Percentiles rank a stretch among this genome's conserved stretches.
phyloP scores from a whole-genome alignment of 2,113 vertebrate genomes.

The Eublepharis macularius region DNA sequence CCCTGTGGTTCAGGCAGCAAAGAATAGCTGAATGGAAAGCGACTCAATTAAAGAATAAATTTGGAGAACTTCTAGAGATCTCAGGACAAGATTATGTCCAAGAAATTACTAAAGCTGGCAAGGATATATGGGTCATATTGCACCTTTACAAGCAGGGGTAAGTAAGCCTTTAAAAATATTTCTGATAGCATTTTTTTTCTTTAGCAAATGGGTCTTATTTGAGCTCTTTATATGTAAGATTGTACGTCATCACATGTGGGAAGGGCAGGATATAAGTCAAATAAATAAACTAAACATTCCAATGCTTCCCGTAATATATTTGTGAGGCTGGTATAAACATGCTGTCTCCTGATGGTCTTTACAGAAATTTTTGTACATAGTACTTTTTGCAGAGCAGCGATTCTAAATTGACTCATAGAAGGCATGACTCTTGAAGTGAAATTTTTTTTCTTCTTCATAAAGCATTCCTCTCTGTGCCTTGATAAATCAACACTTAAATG shows the following conservation, averaged over 20 bases:
- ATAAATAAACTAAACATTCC: background rate
- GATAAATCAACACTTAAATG: slow-evolving; percentile 90
- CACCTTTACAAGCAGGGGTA: slow-evolving; percentile 98
- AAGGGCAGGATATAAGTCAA: too few species aligned
- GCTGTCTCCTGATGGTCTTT: background rate
- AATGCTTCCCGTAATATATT: background rate
- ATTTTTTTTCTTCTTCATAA: background rate
- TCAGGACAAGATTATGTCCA: slow-evolving; percentile 94
- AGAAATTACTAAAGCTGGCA: slow-evolving; percentile 93
- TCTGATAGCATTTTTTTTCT: background rate
- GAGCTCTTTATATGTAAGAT: background rate
- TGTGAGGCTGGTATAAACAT: background rate
- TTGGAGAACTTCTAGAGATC: slow-evolving; percentile 89
- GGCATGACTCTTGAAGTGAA: background rate
- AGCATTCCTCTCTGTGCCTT: slow-evolving; percentile 96
- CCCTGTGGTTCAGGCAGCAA: slow-evolving; percentile 78
- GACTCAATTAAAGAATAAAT: slow-evolving; percentile 85
- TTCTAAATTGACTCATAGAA: slow-evolving; percentile 20
- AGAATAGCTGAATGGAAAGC: slow-evolving; percentile 94
- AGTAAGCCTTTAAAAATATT: slow-evolving; percentile 46
- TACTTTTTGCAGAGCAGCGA: background rate
- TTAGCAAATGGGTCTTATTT: background rate
- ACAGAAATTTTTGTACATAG: background rate
- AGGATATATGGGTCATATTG: slow-evolving; percentile 91
- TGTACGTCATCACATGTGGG: too few species aligned